Conservation (phyloP, 2,797 vertebrate species). For the Catostomus latipinnis region DNA sequence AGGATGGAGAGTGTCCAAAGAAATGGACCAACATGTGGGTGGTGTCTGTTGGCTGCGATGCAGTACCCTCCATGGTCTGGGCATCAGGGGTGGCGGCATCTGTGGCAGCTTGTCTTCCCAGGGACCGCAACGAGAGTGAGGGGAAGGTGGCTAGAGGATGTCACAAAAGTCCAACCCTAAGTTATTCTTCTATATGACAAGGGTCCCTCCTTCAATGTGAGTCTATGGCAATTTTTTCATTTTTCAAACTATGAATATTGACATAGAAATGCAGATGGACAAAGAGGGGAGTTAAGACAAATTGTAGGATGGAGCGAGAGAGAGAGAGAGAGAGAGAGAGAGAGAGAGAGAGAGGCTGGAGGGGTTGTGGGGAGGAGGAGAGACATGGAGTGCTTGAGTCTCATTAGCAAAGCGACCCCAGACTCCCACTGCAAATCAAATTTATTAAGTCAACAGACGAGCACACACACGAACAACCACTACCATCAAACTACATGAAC, state of each 20-base stretch:
- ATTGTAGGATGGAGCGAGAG: not conserved
- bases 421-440: conserved; percentile 63
- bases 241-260: not conserved
- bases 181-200: not conserved
- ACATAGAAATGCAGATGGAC: not conserved
- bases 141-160: too few species aligned
- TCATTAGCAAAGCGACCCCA: conserved; percentile 61
- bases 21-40: too few species aligned
- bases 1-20: too few species aligned
- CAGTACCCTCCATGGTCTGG: too few species aligned
- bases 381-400: conserved; percentile 42
- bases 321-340: not conserved
- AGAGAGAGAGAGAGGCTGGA: not conserved
- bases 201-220: not conserved
- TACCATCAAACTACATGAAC: conserved; percentile 13
- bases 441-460: conserved; percentile 63
- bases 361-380: conserved; percentile 3
- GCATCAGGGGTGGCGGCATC: too few species aligned
- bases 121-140: too few species aligned
- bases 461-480: conserved; percentile 11
- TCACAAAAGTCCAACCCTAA: not conserved
- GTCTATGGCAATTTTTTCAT: not conserved
- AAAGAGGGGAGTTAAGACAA: not conserved
- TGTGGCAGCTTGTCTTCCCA: too few species aligned
- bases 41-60: too few species aligned